Evolutionary conservation across 2,888 invertebrate genomes (phyloP).

Genomic region (Himalopsyche anomala): DNA sequence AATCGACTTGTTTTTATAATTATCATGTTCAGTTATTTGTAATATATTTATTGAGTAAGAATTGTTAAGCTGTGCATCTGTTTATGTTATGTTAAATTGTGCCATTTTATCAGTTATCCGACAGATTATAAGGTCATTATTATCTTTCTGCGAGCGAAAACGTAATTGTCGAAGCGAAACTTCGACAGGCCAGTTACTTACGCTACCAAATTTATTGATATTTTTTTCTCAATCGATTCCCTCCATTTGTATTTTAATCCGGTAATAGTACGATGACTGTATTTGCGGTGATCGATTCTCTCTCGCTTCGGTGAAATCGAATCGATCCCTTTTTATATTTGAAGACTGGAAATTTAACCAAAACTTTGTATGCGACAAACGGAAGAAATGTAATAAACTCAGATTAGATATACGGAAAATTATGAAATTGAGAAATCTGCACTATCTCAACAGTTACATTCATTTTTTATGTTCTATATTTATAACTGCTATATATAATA

Average conservation of each 20-base stretch:
- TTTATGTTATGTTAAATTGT: constrained; percentile 63
- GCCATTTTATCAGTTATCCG: constrained; percentile 62
- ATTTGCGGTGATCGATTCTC: constrained; percentile 38
- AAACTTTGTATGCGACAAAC: too few relatives aligned
- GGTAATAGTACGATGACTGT: constrained; percentile 24
- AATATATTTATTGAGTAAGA: constrained; percentile 60
- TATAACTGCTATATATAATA: too few relatives aligned
- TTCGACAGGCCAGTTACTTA: constrained; percentile 65
- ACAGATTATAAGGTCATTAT: constrained; percentile 43
- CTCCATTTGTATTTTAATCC: constrained; percentile 54
- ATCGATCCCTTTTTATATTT: background rate
- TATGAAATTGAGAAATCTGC: too few relatives aligned
- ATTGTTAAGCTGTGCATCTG: constrained; percentile 59
- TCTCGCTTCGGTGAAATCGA: constrained; percentile 42
- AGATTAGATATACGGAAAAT: too few relatives aligned
- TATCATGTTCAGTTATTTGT: constrained; percentile 48
- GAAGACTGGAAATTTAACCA: too few relatives aligned
- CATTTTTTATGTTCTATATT: too few relatives aligned
- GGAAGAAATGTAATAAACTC: too few relatives aligned
- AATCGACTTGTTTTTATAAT: constrained; percentile 53
- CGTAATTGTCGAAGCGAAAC: constrained; percentile 5
- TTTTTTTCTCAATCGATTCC: constrained; percentile 58
- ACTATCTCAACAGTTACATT: too few relatives aligned
- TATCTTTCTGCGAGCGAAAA: constrained; percentile 43
- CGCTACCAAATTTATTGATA: constrained; percentile 45